A percentile compares a stretch with the other conserved stretches of the same genome.
Evolutionary conservation across 2,888 invertebrate genomes (phyloP).

Genomic region (Ophioninae sp.): DNA sequence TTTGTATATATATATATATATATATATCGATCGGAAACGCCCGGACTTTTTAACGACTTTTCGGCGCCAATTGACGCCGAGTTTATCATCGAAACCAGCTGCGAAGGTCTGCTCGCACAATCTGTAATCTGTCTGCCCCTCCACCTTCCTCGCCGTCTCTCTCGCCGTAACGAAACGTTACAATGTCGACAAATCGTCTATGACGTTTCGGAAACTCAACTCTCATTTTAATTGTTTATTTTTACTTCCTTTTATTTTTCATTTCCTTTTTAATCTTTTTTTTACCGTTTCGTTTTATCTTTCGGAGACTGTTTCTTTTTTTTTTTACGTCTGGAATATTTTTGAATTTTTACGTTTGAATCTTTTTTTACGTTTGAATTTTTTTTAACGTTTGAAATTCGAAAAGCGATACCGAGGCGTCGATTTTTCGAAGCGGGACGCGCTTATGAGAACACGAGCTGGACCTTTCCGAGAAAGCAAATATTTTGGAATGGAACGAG

Average conservation of each 20-base stretch:
- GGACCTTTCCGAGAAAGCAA: slow-evolving; percentile 53
- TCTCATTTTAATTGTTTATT: too few relatives aligned
- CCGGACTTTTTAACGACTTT: slow-evolving; percentile 39
- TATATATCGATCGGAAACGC: slow-evolving; percentile 54
- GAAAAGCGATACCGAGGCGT: not conserved
- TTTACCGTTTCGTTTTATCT: too few relatives aligned
- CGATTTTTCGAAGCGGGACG: not conserved
- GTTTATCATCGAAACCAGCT: slow-evolving; percentile 39
- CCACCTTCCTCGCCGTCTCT: slow-evolving; percentile 30
- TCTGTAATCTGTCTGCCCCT: slow-evolving; percentile 19
- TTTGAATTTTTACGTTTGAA: slow-evolving; percentile 1
- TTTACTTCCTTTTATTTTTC: too few relatives aligned
- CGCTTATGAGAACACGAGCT: not conserved
- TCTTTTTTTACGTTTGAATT: slow-evolving; percentile 4
- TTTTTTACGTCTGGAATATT: not conserved
- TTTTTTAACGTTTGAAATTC: slow-evolving; percentile 23
- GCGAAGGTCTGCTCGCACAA: slow-evolving; percentile 51
- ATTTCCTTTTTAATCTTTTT: too few relatives aligned
- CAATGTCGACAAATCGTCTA: slow-evolving; percentile 48
- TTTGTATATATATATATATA: too few relatives aligned
- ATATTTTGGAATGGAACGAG: slow-evolving; percentile 57
- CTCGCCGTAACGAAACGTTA: slow-evolving; percentile 48
- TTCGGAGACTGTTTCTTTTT: not conserved
- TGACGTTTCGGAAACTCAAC: not conserved
- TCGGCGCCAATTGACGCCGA: slow-evolving; percentile 50